Conservation (phyloP, 2,113 vertebrate genomes). For the Thamnophis sirtalis region DNA sequence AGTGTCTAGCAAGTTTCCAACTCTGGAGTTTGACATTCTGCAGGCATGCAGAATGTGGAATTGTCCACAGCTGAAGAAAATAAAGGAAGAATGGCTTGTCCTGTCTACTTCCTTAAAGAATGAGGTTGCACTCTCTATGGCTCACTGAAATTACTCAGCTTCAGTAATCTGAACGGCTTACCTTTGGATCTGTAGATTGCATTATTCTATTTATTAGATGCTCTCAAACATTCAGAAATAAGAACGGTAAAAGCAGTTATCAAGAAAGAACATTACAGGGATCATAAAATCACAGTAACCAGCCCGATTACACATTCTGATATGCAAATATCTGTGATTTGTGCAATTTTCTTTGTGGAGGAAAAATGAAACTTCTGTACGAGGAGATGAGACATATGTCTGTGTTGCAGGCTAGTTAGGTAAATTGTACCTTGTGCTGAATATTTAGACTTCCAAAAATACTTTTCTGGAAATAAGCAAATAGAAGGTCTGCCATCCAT, state of each 20-base stretch:
- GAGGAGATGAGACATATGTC: neutral
- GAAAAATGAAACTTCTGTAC: neutral
- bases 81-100: neutral
- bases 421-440: neutral
- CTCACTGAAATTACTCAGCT: neutral
- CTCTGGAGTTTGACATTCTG: neutral
- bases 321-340: neutral
- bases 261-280: neutral
- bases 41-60: neutral
- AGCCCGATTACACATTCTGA: neutral
- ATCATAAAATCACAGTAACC: neutral
- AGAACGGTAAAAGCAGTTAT: neutral
- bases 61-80: neutral
- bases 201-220: neutral
- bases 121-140: neutral
- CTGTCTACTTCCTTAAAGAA: neutral
- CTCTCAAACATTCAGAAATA: neutral
- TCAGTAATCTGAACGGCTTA: neutral
- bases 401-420: neutral
- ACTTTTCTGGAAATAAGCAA: neutral
- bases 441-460: neutral
- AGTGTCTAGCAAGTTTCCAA: neutral
- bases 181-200: neutral
- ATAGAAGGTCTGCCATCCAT: neutral
- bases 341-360: neutral